phyloP scores from a whole-genome alignment of 1,140 invertebrate genomes.

The Drosophila punjabiensis region DNA sequence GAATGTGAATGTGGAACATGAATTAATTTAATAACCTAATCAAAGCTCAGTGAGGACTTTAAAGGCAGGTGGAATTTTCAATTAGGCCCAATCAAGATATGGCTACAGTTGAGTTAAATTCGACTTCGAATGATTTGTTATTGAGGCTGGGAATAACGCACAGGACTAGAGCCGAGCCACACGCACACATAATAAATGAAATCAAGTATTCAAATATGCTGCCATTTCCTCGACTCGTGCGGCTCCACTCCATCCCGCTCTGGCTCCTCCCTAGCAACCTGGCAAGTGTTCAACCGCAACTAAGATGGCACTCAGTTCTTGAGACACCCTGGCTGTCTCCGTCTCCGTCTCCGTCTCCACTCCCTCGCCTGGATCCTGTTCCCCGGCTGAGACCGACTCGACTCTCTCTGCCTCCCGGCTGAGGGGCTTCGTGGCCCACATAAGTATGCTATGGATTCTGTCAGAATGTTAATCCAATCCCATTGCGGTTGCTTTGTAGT shows the following conservation, averaged over 20 bases:
- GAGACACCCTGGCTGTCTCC: conserved; percentile 4
- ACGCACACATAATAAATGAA: conserved; percentile 50
- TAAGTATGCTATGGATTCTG: conserved; percentile 63
- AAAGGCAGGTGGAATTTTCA: conserved; percentile 18
- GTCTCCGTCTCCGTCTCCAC: too few species aligned
- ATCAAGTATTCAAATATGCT: conserved; percentile 76
- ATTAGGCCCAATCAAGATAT: conserved; percentile 20
- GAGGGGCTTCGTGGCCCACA: conserved; percentile 20
- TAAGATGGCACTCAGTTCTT: conserved; percentile 61
- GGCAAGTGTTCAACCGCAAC: conserved; percentile 75
- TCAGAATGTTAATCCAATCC: conserved; percentile 78
- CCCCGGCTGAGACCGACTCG: not conserved
- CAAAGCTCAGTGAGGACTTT: not conserved
- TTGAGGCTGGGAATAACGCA: conserved; percentile 12
- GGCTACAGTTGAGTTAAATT: conserved; percentile 1
- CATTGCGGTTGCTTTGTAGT: conserved; percentile 81
- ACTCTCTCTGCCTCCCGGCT: not conserved
- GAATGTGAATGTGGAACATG: conserved; percentile 1
- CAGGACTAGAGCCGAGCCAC: conserved; percentile 4
- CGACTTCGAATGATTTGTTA: conserved; percentile 20
- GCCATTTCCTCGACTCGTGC: conserved; percentile 24
- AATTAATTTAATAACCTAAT: conserved; percentile 14
- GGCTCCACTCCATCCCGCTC: not conserved
- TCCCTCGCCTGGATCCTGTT: not conserved
- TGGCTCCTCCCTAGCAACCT: conserved; percentile 37